Base-by-base conservation (phyloP, 2,797 vertebrate species). In the Diglossa cyanea region DNA sequence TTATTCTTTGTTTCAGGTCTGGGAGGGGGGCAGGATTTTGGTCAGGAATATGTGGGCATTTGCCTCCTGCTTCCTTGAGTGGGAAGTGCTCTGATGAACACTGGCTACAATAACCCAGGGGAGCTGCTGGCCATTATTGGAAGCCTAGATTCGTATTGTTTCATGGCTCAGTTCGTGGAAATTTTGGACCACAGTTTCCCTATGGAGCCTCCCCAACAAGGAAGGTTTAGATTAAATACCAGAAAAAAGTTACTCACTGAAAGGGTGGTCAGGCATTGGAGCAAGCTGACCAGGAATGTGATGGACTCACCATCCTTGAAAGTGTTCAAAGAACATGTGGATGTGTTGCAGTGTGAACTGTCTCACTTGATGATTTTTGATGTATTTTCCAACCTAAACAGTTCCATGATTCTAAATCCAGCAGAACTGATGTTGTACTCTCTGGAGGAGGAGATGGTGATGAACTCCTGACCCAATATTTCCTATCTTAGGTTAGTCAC, bases 341-440 rank as follows among this genome's bases (percentile, higher is more conserved):
- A 40, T 23, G 9, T 45, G 8, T n/a, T 26, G 8, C 0, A 1
- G 12, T 8, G 10, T 45, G 30, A 63, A 19, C 7, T 13, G 30
- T 15, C 50, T 24, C 12, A 35, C 44, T 51, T 6, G 3, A 19
- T 13, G 2, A 12, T 11, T 26, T 57, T 23, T 39, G 24, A 70
- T 10, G 12, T 10, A 8, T 51, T 76, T 83, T 65, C 12, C n/a
- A 58, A 51, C 2, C 7, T 30, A 58, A 70, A 26, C 7, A 10
- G 3, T 45, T 57, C 71, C 33, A 21, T 26, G 14, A 33, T 57
- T 62, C 12, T 37, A 12, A 12, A 37, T 20, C 25, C 19, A 60
- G 13, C 19, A 51, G 19, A 70, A 58, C 4, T 33, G 15, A 19
- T 0, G 2, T 33, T 67, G 3, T 10, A 26, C 3, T 48, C 2